A percentile compares a stretch with the other conserved stretches of the same genome.
Evolutionary conservation across 2,888 invertebrate genomes (phyloP).

Genomic region (Ophion ventricosus): DNA sequence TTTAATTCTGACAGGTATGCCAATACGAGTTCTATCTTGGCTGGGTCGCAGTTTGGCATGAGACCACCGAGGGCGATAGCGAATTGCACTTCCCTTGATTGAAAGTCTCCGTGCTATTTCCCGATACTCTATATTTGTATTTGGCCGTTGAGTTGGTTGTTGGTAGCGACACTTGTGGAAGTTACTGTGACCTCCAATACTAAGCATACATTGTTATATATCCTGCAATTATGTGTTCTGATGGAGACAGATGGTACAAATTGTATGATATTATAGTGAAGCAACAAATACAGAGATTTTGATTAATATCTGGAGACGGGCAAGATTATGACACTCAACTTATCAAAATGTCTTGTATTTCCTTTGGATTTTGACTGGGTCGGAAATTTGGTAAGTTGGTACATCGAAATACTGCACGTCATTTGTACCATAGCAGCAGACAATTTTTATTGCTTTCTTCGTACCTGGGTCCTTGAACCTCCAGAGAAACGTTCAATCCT

Average conservation of each 20-base stretch:
- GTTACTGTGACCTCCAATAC: background rate
- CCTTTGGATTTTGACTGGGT: background rate
- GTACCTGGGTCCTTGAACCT: conserved; percentile 25
- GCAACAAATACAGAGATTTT: background rate
- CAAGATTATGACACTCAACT: background rate
- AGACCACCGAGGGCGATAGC: conserved; percentile 49
- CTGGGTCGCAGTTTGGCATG: conserved; percentile 13
- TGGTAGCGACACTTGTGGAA: background rate
- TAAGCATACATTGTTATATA: background rate
- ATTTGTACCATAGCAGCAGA: background rate
- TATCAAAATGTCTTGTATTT: background rate
- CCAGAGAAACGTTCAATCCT: conserved; percentile 26
- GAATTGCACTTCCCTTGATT: conserved; percentile 72
- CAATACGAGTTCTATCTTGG: conserved; percentile 65
- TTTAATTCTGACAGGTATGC: conserved; percentile 68
- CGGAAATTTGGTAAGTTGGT: background rate
- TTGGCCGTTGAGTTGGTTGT: conserved; percentile 68
- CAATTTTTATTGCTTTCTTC: background rate
- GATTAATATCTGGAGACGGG: background rate
- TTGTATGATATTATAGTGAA: background rate
- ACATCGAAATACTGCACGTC: background rate
- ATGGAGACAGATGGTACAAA: background rate
- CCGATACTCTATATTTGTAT: conserved; percentile 76
- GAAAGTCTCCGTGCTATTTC: conserved; percentile 68
- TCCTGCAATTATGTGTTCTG: background rate